Base-by-base conservation (phyloP, 2,113 vertebrate genomes). In the Pseudorectes ferrugineus region DNA sequence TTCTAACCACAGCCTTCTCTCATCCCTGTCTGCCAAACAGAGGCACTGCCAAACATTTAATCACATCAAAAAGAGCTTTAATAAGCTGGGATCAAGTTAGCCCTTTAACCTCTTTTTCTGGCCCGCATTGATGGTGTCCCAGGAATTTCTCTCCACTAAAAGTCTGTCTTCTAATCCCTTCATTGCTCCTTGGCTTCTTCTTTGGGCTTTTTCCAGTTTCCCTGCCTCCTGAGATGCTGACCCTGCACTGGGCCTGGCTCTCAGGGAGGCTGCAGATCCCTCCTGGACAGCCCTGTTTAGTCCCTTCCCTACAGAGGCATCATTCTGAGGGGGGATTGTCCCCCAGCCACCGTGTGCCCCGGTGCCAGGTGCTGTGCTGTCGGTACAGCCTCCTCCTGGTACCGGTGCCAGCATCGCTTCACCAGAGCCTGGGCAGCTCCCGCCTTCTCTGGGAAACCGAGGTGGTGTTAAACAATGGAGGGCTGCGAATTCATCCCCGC, bases 41-140 rank as follows among this genome's bases (percentile, higher is more conserved):
- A 91, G 68, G 59, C 59, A 49, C 55, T 89, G 92, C 90, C 91
- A 87, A 89, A 87, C 65, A 51, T 71, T 87, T 93, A 96, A 87
- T 93, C 81, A 85, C 91, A 92, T 93, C 85, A 93, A 81, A 91
- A 84, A 77, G 88, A 87, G 65, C 77, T 85, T 89, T 89, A 89
- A 78, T 81, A 92, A 89, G 68, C 82, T 63, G 74, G 78, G 78
- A 89, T 93, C 78, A 71, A 92, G 74, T 79, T 51, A 93, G 88
- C 74, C 71, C 88, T 92, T 92, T 88, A 89, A 88, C 94, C 71
- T 93, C 26, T 55, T 74, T 80, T 82, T 88, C 40, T 90, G 71
- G 48, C 70, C 48, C 0, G 0, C 8, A 11, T 0, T 1, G 43
- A 59, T 46, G 7, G 40, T 46, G 49, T 85, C 62, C 48, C 5